Conservation (phyloP, 1,140 invertebrate genomes). For the Gonatopus flavifemur region DNA sequence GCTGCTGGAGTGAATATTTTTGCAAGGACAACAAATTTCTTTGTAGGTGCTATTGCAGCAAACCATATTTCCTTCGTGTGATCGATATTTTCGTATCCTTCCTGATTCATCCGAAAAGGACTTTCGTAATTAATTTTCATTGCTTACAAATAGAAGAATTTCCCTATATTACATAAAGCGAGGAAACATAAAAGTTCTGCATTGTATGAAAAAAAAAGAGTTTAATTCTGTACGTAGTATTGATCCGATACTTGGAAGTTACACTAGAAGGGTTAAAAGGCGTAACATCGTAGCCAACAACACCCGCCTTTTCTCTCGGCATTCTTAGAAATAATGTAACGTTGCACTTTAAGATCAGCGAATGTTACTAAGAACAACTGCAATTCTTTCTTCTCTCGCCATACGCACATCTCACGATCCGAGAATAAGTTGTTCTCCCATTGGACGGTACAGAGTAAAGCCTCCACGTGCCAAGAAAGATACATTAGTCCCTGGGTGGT, state of each 20-base stretch:
- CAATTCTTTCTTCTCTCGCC: background rate
- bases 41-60: too few species aligned
- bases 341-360: constrained; percentile 1
- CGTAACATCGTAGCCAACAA: constrained; percentile 1
- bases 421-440: background rate
- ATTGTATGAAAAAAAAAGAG: too few species aligned
- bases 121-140: too few species aligned
- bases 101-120: too few species aligned
- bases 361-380: background rate
- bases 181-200: constrained; percentile 1
- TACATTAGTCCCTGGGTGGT: too few species aligned
- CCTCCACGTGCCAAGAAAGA: background rate
- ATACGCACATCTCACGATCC: background rate
- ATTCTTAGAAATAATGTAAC: constrained; percentile 21
- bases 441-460: background rate
- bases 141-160: too few species aligned
- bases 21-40: too few species aligned
- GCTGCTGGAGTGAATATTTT: too few species aligned
- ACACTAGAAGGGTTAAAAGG: constrained; percentile 3
- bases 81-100: too few species aligned
- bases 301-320: constrained; percentile 1
- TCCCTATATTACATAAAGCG: too few species aligned
- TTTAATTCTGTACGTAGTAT: too few species aligned
- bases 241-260: constrained; percentile 21
- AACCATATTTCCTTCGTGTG: too few species aligned